These are phyloP conservation scores for Tetranychus urticae DNA, from an alignment of 1,140 invertebrate species.

Conservation along the genomic window DNA sequence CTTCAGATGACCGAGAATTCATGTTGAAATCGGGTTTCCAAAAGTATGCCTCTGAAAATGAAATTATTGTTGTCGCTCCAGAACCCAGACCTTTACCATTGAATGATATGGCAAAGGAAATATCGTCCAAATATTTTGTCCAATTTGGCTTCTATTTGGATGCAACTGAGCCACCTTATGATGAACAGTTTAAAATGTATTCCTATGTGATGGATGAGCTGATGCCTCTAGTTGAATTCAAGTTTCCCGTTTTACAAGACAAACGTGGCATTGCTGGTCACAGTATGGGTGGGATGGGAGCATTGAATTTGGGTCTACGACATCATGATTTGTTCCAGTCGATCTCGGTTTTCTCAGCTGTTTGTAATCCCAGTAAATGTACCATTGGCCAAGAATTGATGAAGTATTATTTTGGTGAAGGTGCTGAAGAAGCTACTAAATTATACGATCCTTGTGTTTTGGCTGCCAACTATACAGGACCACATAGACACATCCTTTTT, in stretches of 20 bases:
- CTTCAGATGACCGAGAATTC: not conserved
- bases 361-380: not conserved
- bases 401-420: not conserved
- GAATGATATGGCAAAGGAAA: constrained; percentile 28
- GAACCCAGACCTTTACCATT: constrained; percentile 63
- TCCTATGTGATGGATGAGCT: not conserved
- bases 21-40: constrained; percentile 23
- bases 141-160: not conserved
- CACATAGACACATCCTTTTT: not conserved
- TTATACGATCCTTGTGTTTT: not conserved
- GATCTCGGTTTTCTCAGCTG: not conserved
- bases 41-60: constrained; percentile 61
- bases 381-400: not conserved
- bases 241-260: not conserved
- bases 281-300: not conserved
- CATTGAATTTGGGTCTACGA: not conserved
- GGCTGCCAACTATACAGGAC: not conserved
- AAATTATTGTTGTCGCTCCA: constrained; percentile 62
- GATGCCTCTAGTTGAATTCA: not conserved
- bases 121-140: not conserved
- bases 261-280: not conserved
- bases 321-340: not conserved
- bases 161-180: not conserved
- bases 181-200: not conserved
- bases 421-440: not conserved